phyloP scores from a whole-genome alignment of 2,113 vertebrate genomes.

The Toxotes jaculatrix region DNA sequence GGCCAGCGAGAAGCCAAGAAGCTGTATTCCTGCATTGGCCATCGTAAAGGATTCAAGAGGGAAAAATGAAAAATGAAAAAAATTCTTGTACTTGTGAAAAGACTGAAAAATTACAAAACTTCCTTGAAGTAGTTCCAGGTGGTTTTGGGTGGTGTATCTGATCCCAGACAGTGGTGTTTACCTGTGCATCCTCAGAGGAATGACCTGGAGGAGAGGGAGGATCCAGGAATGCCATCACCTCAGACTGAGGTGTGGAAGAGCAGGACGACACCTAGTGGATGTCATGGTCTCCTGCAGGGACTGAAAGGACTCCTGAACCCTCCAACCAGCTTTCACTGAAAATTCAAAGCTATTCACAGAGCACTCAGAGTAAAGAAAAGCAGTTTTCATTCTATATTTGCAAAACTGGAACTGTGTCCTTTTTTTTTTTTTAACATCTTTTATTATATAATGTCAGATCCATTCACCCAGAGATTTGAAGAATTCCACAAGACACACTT shows the following conservation, averaged over 20 bases:
- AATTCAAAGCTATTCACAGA: not conserved
- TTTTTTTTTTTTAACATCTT: not conserved
- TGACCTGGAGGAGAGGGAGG: slow-evolving; percentile 56
- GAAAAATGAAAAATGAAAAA: not conserved
- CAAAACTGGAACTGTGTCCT: too few relatives aligned
- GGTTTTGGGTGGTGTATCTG: slow-evolving; percentile 2
- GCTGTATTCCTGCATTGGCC: slow-evolving; percentile 92
- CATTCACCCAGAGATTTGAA: not conserved
- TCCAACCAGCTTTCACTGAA: not conserved
- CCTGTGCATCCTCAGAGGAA: slow-evolving; percentile 54
- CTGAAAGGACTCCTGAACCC: too few relatives aligned
- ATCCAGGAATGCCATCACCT: slow-evolving; percentile 35
- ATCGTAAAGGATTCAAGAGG: slow-evolving; percentile 60
- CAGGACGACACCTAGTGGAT: slow-evolving; percentile 61
- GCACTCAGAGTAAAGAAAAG: not conserved
- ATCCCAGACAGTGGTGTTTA: slow-evolving; percentile 11
- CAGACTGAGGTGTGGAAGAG: not conserved
- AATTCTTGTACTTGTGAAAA: not conserved
- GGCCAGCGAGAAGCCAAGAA: slow-evolving; percentile 90
- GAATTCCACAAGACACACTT: not conserved
- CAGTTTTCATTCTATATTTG: not conserved
- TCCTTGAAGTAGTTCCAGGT: slow-evolving; percentile 16
- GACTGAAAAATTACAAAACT: not conserved
- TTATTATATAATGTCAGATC: not conserved
- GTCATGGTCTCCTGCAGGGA: not conserved